Evolutionary conservation across 2,888 invertebrate genomes (phyloP).

Genomic region (Bellardia pandia): DNA sequence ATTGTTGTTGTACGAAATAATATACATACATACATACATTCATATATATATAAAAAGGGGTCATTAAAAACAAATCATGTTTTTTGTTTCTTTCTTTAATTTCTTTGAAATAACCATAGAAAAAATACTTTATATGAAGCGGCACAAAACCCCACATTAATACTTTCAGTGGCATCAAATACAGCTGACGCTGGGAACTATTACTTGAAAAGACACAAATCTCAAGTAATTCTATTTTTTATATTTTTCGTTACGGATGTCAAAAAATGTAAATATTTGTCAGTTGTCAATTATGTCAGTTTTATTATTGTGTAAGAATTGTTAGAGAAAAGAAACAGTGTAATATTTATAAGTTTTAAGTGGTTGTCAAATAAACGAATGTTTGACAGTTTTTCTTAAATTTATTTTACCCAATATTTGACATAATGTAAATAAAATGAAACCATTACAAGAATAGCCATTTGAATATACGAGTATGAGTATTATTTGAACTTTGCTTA

Average conservation of each 20-base stretch:
- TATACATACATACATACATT: constrained; percentile 2
- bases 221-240: background rate
- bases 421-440: constrained; percentile 42
- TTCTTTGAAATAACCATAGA: constrained; percentile 58
- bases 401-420: constrained; percentile 39
- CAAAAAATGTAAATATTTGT: constrained; percentile 59
- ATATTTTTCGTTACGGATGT: constrained; percentile 52
- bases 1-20: background rate
- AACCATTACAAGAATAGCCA: constrained; percentile 44
- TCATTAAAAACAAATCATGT: constrained; percentile 72
- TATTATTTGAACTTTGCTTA: constrained; percentile 11
- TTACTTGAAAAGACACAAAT: background rate
- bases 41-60: constrained; percentile 41
- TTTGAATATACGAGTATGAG: background rate
- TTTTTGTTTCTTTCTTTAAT: constrained; percentile 36
- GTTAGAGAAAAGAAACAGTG: background rate
- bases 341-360: constrained; percentile 32
- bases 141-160: constrained; percentile 14
- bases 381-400: constrained; percentile 47
- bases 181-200: background rate
- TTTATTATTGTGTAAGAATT: constrained; percentile 38
- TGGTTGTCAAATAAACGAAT: constrained; percentile 52
- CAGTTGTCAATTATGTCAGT: constrained; percentile 39
- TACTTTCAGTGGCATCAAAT: constrained; percentile 45
- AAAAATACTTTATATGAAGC: constrained; percentile 40